Evolutionary conservation across 2,797 vertebrate species (phyloP), one percentile per base, ranked within the genome.

Genomic region (Onychomys leucogaster): DNA sequence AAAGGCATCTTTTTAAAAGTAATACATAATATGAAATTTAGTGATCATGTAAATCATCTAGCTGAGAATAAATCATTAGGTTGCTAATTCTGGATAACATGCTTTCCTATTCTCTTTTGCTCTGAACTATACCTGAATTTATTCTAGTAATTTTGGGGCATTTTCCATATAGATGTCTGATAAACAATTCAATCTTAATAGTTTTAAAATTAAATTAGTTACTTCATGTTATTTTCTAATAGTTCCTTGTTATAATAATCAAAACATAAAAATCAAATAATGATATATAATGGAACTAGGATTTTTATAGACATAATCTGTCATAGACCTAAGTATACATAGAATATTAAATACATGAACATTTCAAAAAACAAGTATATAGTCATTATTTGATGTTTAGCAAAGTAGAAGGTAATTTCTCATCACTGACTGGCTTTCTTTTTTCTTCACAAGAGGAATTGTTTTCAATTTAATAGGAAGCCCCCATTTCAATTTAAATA

Each of bases 61-160:
- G 2, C 8, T 94, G n/a, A 77, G 65, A 67, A n/a, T 71, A 76
- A 96, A 76, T 88, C 32, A 91, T 92, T 90, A 71, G 57, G 32
- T 2, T 88, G 29, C 49, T 92, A 16, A 41, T 90, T 92, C 23
- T 76, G 21, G 59, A 55, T 27, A 88, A n/a, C 59, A 57, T n/a
- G 32, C 34, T 46, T 94, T 89, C 55, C 13, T 73, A 88, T n/a
- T 88, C n/a, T 91, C 8, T 87, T 13, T 92, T 76, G 9, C 14
- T 61, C 8, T 90, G 34, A 80, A 14, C 3, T 80, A 27, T 65
- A 80, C 49, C 4, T 73, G 19, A 0, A 17, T 63, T 86, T 94
- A 16, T 86, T 0, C 25, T 92, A 84, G 63, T 71, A 84, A 19
- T 41, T 87, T 76, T 55, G 43, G 25, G 57, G 49, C 6, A 73